Conservation (phyloP, 2,888 invertebrate species). For the Euplexia lucipara region DNA sequence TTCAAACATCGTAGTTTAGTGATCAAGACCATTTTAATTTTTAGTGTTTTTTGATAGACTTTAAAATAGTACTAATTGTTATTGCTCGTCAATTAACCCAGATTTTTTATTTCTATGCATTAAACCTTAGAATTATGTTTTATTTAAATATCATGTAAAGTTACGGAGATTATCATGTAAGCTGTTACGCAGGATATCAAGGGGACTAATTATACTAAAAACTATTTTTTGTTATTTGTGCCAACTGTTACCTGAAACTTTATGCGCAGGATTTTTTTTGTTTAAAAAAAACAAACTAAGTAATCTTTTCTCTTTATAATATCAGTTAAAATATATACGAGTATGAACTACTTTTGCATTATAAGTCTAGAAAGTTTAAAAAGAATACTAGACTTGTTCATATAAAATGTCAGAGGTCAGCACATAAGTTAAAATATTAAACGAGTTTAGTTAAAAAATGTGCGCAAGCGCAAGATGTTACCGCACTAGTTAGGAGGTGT, state of each 20-base stretch:
- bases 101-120: conserved; percentile 19
- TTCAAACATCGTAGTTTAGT: too few species aligned
- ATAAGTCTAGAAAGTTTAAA: conserved; percentile 39
- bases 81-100: conserved; percentile 26
- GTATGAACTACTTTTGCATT: not conserved
- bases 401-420: conserved; percentile 49
- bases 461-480: conserved; percentile 38
- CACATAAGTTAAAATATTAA: conserved; percentile 25
- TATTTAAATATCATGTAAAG: not conserved
- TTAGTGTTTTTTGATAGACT: conserved; percentile 4
- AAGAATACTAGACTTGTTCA: conserved; percentile 9
- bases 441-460: conserved; percentile 39
- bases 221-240: too few species aligned
- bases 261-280: too few species aligned
- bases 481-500: conserved; percentile 11
- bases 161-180: not conserved
- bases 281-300: too few species aligned
- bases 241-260: too few species aligned
- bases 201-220: too few species aligned
- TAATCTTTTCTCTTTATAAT: too few species aligned
- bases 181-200: too few species aligned
- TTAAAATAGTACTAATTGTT: conserved; percentile 45
- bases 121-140: too few species aligned
- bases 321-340: not conserved
- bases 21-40: conserved; percentile 17